Evolutionary conservation across 2,888 invertebrate species (phyloP).

Genomic region (Pristionchus exspectatus): DNA sequence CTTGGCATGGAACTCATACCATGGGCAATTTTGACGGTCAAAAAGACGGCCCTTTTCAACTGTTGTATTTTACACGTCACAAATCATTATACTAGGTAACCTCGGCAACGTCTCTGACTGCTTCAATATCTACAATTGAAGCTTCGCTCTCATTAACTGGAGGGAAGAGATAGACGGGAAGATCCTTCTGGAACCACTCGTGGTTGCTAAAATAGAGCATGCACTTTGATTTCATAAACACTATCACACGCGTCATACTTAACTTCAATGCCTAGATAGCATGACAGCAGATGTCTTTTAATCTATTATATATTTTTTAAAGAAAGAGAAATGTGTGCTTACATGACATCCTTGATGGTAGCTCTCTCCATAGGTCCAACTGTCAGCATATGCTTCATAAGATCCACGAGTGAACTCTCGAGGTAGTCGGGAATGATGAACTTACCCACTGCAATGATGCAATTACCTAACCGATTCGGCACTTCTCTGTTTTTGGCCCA

Average conservation of each 20-base stretch:
- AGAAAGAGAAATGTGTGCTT: constrained; percentile 66
- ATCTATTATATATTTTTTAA: neutral
- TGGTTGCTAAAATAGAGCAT: constrained; percentile 89
- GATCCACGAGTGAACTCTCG: constrained; percentile 93
- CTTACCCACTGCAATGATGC: constrained; percentile 87
- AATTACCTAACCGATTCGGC: too few species aligned
- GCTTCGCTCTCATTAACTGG: constrained; percentile 97
- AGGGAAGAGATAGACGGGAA: constrained; percentile 97
- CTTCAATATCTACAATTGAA: constrained; percentile 96
- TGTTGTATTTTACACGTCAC: too few species aligned
- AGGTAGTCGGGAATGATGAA: constrained; percentile 98
- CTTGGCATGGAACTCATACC: too few species aligned
- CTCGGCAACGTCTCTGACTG: constrained; percentile 90
- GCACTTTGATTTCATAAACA: too few species aligned
- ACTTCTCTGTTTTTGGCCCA: too few species aligned
- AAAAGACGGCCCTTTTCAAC: too few species aligned
- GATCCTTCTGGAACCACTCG: constrained; percentile 98
- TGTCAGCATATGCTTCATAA: constrained; percentile 95
- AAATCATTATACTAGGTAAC: constrained; percentile 75
- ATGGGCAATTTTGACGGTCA: too few species aligned
- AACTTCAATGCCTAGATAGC: neutral
- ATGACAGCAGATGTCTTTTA: too few species aligned
- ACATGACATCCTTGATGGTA: constrained; percentile 96
- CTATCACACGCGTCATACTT: neutral
- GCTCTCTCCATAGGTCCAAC: constrained; percentile 98